Conservation (phyloP, 2,113 vertebrate genomes). For the Antennarius striatus region DNA sequence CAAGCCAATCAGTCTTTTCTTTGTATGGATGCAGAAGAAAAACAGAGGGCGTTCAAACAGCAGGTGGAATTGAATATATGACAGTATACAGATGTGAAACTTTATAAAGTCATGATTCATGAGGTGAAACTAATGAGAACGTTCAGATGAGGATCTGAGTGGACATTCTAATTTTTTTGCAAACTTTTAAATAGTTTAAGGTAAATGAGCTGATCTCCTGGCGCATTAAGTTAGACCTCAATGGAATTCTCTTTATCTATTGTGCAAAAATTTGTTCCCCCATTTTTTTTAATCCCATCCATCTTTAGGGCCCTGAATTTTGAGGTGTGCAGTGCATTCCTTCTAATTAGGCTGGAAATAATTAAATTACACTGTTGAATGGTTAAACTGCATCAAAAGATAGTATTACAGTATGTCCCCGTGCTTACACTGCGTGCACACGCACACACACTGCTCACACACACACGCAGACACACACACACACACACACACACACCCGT, state of each 20-base stretch:
- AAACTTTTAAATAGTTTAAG: no score
- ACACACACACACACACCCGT: constrained; percentile 17
- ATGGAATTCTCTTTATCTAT: not conserved
- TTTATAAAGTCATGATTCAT: not conserved
- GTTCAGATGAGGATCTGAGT: no score
- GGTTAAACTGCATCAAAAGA: constrained; percentile 68
- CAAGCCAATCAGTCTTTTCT: no score
- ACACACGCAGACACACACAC: constrained; percentile 20
- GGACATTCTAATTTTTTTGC: no score
- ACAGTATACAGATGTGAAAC: not conserved
- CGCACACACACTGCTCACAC: constrained; percentile 14
- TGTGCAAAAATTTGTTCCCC: not conserved
- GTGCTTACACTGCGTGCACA: constrained; percentile 20
- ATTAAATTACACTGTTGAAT: constrained; percentile 77
- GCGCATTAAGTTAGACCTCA: no score
- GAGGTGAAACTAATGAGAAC: no score
- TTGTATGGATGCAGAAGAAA: no score
- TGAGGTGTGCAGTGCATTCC: constrained; percentile 56
- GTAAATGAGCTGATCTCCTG: not conserved
- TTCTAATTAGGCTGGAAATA: constrained; percentile 79
- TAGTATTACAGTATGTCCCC: constrained; percentile 55
- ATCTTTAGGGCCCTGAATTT: constrained; percentile 21
- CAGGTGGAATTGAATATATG: no score
- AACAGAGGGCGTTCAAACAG: no score
- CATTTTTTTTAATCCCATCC: not conserved